phyloP scores from a whole-genome alignment of 2,113 vertebrate species.

The Anguilla rostrata region DNA sequence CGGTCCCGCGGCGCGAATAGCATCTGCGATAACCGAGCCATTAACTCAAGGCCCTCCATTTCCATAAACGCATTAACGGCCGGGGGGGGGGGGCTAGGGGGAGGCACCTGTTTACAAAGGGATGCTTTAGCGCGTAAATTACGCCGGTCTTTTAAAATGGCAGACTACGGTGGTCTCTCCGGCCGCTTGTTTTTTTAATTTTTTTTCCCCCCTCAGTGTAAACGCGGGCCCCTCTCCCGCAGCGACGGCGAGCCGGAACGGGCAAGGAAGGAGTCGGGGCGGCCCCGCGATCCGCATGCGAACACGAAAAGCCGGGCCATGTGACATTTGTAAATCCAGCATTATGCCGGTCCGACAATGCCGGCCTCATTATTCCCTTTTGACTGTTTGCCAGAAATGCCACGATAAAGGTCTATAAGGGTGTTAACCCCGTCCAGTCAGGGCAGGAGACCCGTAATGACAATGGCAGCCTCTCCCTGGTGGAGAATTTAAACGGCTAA shows the following conservation, averaged over 20 bases:
- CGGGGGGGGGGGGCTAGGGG: too few species aligned
- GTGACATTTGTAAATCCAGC: neutral
- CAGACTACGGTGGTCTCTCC: neutral
- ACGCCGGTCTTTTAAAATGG: neutral
- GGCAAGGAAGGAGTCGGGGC: neutral
- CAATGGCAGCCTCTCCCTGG: neutral
- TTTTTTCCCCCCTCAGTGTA: neutral
- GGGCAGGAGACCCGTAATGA: neutral
- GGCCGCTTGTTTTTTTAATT: neutral
- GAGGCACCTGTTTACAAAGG: neutral
- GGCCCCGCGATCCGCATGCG: neutral
- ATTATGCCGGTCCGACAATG: neutral
- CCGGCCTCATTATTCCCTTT: neutral
- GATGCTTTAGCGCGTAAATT: neutral
- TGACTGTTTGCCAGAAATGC: constrained; percentile 1
- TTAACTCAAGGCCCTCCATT: neutral
- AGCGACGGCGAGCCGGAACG: neutral
- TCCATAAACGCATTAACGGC: neutral
- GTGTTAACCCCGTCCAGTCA: neutral
- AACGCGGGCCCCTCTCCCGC: neutral
- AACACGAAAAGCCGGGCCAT: neutral
- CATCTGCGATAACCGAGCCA: neutral
- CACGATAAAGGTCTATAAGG: neutral
- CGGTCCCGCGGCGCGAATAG: neutral
- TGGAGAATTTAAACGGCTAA: neutral